Evolutionary conservation across 2,797 vertebrate species (phyloP), one percentile per base, ranked within the genome.

Genomic region (Melanotaenia pygmaea): DNA sequence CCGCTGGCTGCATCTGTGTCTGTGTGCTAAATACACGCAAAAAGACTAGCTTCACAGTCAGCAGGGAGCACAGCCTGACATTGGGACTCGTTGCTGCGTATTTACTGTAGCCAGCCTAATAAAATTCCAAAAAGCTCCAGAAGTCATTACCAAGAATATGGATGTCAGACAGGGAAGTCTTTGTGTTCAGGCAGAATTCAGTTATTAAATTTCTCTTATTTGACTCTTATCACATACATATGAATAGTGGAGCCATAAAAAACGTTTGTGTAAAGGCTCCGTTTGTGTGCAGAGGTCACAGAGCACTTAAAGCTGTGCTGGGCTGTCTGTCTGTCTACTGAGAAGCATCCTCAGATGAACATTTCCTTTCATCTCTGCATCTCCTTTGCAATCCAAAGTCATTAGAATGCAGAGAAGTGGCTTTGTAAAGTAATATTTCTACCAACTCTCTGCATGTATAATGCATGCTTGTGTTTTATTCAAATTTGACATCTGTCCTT

Each of bases 1-100:
- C 89, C 88, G 92, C 90, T 88, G 91, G 89, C 89, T 93, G 89
- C 88, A 73, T 80, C 85, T 88, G 82, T 89, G 86, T 89, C 81
- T 37, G 84, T 88, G 90, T 88, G 91, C 76, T 77, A 74, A 83
- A 70, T 74, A 78, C 80, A 84, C 57, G 68, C 76, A 81, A 81
- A 50, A 80, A 74, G 71, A 79, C 69, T 54, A 79, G 82, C 75
- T 82, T 86, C 88, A 79, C 90, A 87, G 86, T 85, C 90, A 90
- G 86, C 82, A 77, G 80, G 84, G 86, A 65, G 81, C 81, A 11
- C 61, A 73, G 82, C 61, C 54, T 12, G 37, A 78, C 70, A 59
- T 12, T 9, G 76, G 77, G 82, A 80, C 76, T 59, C 59, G 5
- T 74, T 16, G 14, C 50, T 34, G 18, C 18, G 45, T 35, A 64